Evolutionary conservation across 2,113 vertebrate species (phyloP).

Genomic region (Bos javanicus): DNA sequence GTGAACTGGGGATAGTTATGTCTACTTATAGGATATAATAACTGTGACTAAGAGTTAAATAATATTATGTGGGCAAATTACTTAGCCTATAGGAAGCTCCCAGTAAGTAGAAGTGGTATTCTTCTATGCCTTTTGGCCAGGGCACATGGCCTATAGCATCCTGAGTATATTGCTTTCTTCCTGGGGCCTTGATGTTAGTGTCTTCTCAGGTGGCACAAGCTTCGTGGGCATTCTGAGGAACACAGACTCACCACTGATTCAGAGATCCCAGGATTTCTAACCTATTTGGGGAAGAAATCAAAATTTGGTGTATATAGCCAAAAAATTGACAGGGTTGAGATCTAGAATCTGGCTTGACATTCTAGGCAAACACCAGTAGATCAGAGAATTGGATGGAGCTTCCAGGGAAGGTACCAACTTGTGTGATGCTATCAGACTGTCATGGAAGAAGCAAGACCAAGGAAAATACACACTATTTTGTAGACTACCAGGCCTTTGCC

Average conservation of each 20-base stretch:
- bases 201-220: background rate
- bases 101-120: background rate
- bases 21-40: background rate
- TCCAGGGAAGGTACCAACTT: constrained; percentile 47
- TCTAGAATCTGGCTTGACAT: constrained; percentile 30
- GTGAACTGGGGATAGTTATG: background rate
- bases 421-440: constrained; percentile 45
- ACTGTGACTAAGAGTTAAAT: background rate
- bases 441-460: constrained; percentile 31
- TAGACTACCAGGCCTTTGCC: constrained; percentile 23
- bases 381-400: constrained; percentile 31
- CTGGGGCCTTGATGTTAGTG: background rate
- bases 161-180: background rate
- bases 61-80: background rate
- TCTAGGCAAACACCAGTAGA: constrained; percentile 37
- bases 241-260: background rate
- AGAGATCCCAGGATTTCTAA: background rate
- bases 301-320: background rate
- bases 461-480: constrained; percentile 5
- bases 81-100: background rate
- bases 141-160: background rate
- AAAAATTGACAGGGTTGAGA: constrained; percentile 5
- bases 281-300: background rate
- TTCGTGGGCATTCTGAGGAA: background rate
- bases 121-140: background rate